Evolutionary conservation across 2,797 vertebrate genomes (phyloP), one percentile per base, ranked within the genome.

Genomic region (Pogonophryne albipinna): DNA sequence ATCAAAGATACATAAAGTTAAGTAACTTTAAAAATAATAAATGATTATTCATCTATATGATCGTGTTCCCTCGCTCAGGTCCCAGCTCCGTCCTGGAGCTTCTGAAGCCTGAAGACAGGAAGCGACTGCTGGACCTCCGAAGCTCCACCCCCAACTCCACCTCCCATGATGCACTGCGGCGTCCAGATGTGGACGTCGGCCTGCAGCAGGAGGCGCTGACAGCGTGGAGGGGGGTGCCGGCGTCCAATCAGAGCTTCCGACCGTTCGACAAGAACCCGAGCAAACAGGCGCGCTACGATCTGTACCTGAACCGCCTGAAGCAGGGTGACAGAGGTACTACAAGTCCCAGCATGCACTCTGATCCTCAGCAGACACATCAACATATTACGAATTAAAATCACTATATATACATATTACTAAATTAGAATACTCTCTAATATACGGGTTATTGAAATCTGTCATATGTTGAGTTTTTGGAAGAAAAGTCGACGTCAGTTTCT

Each of bases 271-370:
- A 92, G 73, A 94, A 96, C 80, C 93, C 97, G 4, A 94, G 95
- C 83, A 99, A 99, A 82, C 98, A 99, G 91, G 95, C 92, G 1
- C 95, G 98, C 82, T 99, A 99, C 0, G 97, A 99, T 70, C 89
- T 86, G 20, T 99, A 97, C 89, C 90, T 98, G 87, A 88, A 46
- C 79, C 89, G 75, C 15, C 93, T 98, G 59, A 95, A 90, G 15
- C 87, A 91, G 79, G 98, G 97, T 17, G 88, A 96, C 77, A 95
- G 88, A 95, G 97, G 98, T 99, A 85, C 55, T 19, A 14, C 57
- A 44, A 4, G 17, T 66, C 50, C 65, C 78, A 71, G 17, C 53
- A 59, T 58, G 60, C 64, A 51, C 34, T 38, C 34, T 38, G 34
- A 38, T 38, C 34, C 34, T 38, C 34, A 38, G 34, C 34, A 38